Conservation (phyloP, 2,888 invertebrate genomes). For the Loripinus fragilis region DNA sequence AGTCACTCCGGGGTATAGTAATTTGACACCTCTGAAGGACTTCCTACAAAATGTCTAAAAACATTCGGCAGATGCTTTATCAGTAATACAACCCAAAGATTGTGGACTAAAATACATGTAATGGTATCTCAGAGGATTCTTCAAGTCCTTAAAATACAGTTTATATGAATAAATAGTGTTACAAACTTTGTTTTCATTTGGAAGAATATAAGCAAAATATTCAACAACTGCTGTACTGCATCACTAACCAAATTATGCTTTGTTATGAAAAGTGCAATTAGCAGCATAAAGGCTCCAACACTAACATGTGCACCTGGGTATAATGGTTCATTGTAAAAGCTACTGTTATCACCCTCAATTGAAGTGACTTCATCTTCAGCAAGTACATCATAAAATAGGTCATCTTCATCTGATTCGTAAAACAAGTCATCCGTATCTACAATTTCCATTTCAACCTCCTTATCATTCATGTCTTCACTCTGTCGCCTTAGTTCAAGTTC, state of each 20-base stretch:
- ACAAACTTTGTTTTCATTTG: no score
- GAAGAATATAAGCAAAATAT: no score
- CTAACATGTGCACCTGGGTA: conserved; percentile 39
- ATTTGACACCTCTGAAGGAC: no score
- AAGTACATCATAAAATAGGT: neutral
- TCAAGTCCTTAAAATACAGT: no score
- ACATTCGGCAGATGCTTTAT: no score
- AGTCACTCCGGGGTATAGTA: no score
- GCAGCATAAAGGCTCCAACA: conserved; percentile 47
- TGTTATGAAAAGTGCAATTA: conserved; percentile 40
- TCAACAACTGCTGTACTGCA: no score
- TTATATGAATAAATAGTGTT: no score
- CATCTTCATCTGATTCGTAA: neutral
- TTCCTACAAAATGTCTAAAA: no score
- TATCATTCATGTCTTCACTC: neutral
- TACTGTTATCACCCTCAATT: neutral
- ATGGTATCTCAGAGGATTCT: no score
- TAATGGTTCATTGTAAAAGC: conserved; percentile 18
- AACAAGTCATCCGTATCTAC: neutral
- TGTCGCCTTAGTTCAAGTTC: neutral
- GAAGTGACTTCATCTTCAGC: neutral
- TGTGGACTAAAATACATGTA: no score
- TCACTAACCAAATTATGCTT: conserved; percentile 45
- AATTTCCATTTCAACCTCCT: neutral
- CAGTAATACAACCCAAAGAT: no score